A percentile compares a stretch with the other conserved stretches of the same genome.
These are phyloP conservation scores for Mamestra brassicae DNA, from an alignment of 2,888 invertebrate genomes.

Conservation along the genomic window DNA sequence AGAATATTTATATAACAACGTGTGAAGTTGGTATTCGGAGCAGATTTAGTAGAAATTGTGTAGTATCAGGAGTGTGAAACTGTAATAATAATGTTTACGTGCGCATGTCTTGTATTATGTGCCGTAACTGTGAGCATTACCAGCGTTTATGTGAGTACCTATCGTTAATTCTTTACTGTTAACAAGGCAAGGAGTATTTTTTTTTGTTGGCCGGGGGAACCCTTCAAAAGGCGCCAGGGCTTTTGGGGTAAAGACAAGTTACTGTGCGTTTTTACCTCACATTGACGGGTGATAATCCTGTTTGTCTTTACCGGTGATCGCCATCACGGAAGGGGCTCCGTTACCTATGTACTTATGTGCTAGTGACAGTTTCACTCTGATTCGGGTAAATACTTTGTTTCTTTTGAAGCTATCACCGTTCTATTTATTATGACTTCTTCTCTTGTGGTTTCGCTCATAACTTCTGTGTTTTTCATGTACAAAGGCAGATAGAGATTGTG, in stretches of 20 bases:
- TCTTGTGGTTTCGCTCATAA: background rate
- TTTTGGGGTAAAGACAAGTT: no score
- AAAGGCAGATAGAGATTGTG: background rate
- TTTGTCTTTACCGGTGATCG: no score
- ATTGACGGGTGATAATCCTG: no score
- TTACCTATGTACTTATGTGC: no score
- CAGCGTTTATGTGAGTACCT: conserved; percentile 5
- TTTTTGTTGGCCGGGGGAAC: no score
- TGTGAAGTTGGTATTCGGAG: background rate
- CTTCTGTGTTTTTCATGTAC: background rate
- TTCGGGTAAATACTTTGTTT: no score
- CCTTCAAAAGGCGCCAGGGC: no score
- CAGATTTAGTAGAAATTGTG: background rate
- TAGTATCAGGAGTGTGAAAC: background rate
- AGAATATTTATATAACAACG: conserved; percentile 22
- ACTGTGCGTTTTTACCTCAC: no score
- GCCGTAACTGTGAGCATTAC: background rate
- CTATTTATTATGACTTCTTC: background rate
- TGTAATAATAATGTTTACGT: conserved; percentile 8
- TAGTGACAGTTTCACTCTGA: no score
- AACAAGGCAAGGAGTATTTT: no score
- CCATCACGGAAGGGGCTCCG: no score
- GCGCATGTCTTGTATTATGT: background rate
- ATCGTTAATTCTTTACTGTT: no score
- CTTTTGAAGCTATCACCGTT: background rate